Conservation (phyloP, 2,888 invertebrate species). For the Melieria picta region DNA sequence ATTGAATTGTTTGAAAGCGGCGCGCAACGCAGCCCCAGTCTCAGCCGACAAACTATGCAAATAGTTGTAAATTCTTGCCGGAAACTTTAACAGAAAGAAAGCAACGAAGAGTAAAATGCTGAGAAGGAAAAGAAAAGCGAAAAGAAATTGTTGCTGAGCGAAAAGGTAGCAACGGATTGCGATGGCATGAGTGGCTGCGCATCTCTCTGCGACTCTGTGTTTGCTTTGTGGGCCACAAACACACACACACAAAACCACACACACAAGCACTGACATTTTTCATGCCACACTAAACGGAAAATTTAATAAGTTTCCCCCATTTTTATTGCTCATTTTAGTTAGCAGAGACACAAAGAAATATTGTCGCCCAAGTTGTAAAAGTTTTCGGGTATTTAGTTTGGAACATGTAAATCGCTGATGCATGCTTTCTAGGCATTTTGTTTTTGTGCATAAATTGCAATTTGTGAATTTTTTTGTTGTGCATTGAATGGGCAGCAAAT, state of each 20-base stretch:
- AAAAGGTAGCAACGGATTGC: constrained; percentile 4
- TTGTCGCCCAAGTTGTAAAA: too few relatives aligned
- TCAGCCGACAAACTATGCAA: constrained; percentile 28
- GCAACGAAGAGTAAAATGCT: background rate
- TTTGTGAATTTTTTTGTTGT: too few relatives aligned
- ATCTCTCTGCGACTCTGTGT: too few relatives aligned
- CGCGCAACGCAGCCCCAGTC: constrained; percentile 6
- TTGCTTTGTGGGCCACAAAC: too few relatives aligned
- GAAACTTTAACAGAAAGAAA: constrained; percentile 9
- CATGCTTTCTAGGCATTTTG: background rate
- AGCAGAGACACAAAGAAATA: too few relatives aligned
- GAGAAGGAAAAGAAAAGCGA: background rate
- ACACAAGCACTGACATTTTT: too few relatives aligned
- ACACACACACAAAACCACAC: too few relatives aligned
- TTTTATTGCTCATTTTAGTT: too few relatives aligned
- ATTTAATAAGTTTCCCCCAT: too few relatives aligned
- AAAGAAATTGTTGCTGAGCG: constrained; percentile 21
- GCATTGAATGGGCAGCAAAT: too few relatives aligned
- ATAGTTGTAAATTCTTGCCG: constrained; percentile 27
- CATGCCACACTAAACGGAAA: too few relatives aligned
- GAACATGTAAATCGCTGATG: background rate
- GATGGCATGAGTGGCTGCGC: too few relatives aligned
- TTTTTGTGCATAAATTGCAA: background rate
- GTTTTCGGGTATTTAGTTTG: background rate
- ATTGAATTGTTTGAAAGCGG: constrained; percentile 29